These are phyloP conservation scores for Pocota personata DNA, from an alignment of 2,888 invertebrate species.

Conservation along the genomic window DNA sequence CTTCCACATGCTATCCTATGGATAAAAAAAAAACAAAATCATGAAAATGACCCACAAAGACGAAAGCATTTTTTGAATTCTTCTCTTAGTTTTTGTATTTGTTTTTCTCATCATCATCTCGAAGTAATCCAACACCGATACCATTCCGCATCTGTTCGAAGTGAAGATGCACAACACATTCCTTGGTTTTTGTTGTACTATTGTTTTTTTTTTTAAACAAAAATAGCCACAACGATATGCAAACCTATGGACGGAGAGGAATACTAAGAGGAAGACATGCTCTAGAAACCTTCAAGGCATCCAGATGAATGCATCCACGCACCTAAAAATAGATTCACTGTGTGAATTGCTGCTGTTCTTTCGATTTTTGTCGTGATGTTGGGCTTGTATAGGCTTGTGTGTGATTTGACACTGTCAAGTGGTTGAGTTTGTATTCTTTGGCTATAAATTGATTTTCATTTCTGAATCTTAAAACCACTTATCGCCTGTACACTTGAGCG, in stretches of 20 bases:
- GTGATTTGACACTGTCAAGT: constrained; percentile 71
- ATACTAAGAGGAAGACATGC: constrained; percentile 17
- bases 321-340: constrained; percentile 36
- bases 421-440: constrained; percentile 11
- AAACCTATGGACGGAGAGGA: neutral
- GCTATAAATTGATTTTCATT: constrained; percentile 2
- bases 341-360: no score
- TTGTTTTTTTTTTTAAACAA: neutral
- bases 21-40: neutral
- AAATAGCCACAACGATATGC: constrained; percentile 21
- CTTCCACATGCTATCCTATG: constrained; percentile 33
- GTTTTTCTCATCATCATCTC: constrained; percentile 4
- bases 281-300: constrained; percentile 48
- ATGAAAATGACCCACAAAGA: constrained; percentile 13
- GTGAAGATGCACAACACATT: constrained; percentile 28
- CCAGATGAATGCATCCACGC: constrained; percentile 17
- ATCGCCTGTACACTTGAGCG: constrained; percentile 41
- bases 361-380: neutral
- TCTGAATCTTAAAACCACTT: constrained; percentile 46
- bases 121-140: constrained; percentile 54
- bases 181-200: neutral
- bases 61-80: constrained; percentile 27
- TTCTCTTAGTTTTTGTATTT: constrained; percentile 20
- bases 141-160: constrained; percentile 45
- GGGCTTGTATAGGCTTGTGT: neutral